Evolutionary conservation across 30 jellyfish, hydroid and myxozoan genomes (phyloP).

Genomic region (Aurelia coerulea): DNA sequence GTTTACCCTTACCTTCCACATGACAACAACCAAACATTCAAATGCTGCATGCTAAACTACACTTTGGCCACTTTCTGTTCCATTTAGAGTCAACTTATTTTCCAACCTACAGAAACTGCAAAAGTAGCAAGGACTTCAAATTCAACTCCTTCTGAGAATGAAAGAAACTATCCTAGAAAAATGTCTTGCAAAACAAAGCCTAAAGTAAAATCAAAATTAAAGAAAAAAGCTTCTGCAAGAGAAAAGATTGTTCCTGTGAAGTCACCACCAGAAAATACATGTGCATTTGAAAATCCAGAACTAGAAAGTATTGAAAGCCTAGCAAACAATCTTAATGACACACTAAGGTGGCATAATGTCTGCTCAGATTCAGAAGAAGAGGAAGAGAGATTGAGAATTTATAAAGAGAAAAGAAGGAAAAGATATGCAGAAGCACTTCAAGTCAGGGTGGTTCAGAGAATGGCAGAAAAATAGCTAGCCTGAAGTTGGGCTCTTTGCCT

Average conservation of each 20-base stretch:
- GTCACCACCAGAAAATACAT: background rate
- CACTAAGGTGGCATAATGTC: slow-evolving; percentile 48
- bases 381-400: slow-evolving; percentile 37
- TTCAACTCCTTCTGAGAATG: no score
- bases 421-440: slow-evolving; percentile 60
- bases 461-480: background rate
- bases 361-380: slow-evolving; percentile 73
- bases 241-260: background rate
- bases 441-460: slow-evolving; percentile 36
- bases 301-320: slow-evolving; percentile 10
- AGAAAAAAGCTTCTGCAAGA: background rate
- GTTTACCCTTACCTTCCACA: no score
- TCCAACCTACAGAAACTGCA: no score
- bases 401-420: slow-evolving; percentile 50
- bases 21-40: no score
- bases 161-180: background rate
- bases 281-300: background rate
- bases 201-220: slow-evolving; percentile 13
- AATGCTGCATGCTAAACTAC: no score
- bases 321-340: slow-evolving; percentile 19
- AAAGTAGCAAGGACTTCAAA: no score
- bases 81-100: no score
- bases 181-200: slow-evolving; percentile 3
- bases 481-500: no score
- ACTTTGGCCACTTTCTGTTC: no score